Evolutionary conservation across 2,113 vertebrate species (phyloP).

Genomic region (Pimephales promelas): DNA sequence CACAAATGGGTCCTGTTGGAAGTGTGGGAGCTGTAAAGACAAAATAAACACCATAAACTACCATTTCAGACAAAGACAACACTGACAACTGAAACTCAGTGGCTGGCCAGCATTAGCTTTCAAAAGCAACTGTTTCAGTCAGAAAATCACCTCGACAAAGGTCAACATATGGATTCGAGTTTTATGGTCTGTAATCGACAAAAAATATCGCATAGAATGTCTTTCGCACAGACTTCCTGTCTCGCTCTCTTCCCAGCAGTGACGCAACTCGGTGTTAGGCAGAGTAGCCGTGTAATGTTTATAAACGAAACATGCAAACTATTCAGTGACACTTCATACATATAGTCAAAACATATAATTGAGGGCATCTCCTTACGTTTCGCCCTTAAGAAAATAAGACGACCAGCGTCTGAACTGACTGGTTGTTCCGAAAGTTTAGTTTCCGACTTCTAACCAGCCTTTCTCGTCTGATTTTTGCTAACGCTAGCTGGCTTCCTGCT

Average conservation of each 20-base stretch:
- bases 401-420: neutral
- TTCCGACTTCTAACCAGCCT: constrained; percentile 7
- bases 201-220: neutral
- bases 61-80: neutral
- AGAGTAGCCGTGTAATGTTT: constrained; percentile 2
- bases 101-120: neutral
- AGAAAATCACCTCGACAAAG: neutral
- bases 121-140: neutral
- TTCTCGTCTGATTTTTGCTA: constrained; percentile 41
- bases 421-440: constrained; percentile 13
- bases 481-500: constrained; percentile 58
- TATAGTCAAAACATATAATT: neutral
- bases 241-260: constrained; percentile 28
- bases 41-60: constrained; percentile 14
- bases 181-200: neutral
- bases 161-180: neutral
- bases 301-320: neutral
- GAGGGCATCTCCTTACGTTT: neutral
- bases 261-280: constrained; percentile 32
- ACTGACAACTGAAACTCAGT: neutral
- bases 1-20: constrained; percentile 50
- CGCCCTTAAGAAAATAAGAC: neutral
- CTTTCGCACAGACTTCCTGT: constrained; percentile 22
- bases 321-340: neutral
- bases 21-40: constrained; percentile 37